Evolutionary conservation across 1,140 invertebrate species (phyloP), one percentile per base, ranked within the genome.

Genomic region (Polyergus mexicanus): DNA sequence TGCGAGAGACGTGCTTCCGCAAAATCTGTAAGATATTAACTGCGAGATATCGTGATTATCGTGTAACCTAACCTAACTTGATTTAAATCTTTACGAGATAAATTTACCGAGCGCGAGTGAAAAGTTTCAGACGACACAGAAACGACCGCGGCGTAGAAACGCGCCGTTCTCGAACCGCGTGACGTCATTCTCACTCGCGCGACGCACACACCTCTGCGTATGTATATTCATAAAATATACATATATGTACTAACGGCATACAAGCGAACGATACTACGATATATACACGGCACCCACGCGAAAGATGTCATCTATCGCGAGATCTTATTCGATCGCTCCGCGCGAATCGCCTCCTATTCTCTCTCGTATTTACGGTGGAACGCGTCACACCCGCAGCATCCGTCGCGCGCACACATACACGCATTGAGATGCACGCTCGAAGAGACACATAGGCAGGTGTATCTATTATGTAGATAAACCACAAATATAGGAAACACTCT

Each of bases 131-230:
- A 81, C n/a, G 44, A 81, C 10, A 58, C 62, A 47, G 35, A n/a
- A n/a, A n/a, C n/a, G n/a, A n/a, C 6, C 35, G n/a, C 51, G 69
- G 3, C 69, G 69, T 22, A 65, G 32, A 80, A 78, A 85, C 6
- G 74, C 58, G 76, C 25, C 22, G 84, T 88, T 88, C 83, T 63
- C 65, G 51, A 74, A 56, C 47, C 62, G 69, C 47, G 35, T 89
- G 88, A 89, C 83, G 88, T 89, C 88, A 89, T 19, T 13, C 16
- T 28, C 58, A 19, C 44, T 47, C 68, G 78, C 22, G 76, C 78
- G 80, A 56, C 51, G 62, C 74, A 38, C 8, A 32, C 2, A 47
- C 13, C 0, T 51, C 47, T 62, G 38, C 38, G n/a, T 68, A 38
- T 16, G 58, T 68, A 47, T 54, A 72, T 28, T 28, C 16, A 5